Base-by-base conservation (phyloP, 2,888 invertebrate genomes). In the Platypus cylindrus region DNA sequence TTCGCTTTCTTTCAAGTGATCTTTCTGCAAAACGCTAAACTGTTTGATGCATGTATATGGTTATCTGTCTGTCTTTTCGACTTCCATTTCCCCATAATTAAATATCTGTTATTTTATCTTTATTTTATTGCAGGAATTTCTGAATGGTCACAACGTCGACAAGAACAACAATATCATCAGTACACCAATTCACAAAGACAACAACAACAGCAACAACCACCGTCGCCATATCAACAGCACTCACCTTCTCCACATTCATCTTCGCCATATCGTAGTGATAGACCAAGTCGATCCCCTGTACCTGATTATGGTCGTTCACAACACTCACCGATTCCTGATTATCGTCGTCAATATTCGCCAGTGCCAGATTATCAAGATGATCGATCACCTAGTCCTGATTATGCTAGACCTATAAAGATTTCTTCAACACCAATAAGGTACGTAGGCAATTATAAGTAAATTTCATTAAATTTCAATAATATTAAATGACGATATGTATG, bases 61-160 rank as follows among this genome's bases (percentile, higher is more conserved):
- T n/a, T n/a, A n/a, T n/a, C n/a, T n/a, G n/a, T n/a, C n/a, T n/a
- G n/a, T n/a, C n/a, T n/a, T n/a, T n/a, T n/a, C n/a, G n/a, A n/a
- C n/a, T n/a, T n/a, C n/a, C n/a, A n/a, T n/a, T n/a, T n/a, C n/a
- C n/a, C n/a, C n/a, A n/a, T n/a, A n/a, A n/a, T n/a, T n/a, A n/a
- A n/a, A n/a, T n/a, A n/a, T n/a, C n/a, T n/a, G n/a, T n/a, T n/a
- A n/a, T n/a, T n/a, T n/a, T n/a, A n/a, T n/a, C n/a, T n/a, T n/a
- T n/a, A n/a, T 32, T 30, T 32, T 29, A 3, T 47, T 50, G 23
- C 41, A 56, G 84, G 84, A 14, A 76, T 84, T 35, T 77, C 75
- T 33, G 84, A 85, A 50, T 84, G 85, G 84, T 76, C 76, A 2
- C 80, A 80, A 52, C 67, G 79, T 13, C 47, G 52, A 4, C 54